phyloP scores from a whole-genome alignment of 1,140 invertebrate species.

The Parapsyche elsis region DNA sequence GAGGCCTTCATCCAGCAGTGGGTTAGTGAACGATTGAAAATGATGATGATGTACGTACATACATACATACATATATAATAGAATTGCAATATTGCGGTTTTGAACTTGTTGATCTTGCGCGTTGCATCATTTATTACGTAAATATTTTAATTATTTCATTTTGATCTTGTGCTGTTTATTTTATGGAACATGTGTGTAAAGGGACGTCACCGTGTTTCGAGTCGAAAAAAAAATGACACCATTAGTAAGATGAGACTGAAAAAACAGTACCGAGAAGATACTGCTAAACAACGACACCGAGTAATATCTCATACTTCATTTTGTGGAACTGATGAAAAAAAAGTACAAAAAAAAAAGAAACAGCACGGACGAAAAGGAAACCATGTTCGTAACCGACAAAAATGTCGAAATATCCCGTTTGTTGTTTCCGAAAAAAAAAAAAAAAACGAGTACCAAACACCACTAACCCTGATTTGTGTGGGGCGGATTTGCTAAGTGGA shows the following conservation, averaged over 20 bases:
- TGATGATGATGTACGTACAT: background rate
- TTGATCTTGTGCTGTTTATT: no score
- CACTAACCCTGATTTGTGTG: no score
- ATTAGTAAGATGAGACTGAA: constrained; percentile 54
- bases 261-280: constrained; percentile 48
- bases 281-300: constrained; percentile 24
- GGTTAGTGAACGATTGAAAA: no score
- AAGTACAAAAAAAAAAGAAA: background rate
- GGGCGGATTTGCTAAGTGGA: no score
- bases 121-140: no score
- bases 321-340: background rate
- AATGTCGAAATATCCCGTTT: background rate
- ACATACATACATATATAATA: background rate
- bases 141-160: no score
- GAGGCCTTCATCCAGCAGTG: no score
- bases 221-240: constrained; percentile 39
- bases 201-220: background rate
- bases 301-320: constrained; percentile 1
- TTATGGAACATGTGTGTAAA: no score
- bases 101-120: no score
- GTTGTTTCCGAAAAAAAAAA: no score
- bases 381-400: background rate
- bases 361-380: background rate
- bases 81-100: background rate
- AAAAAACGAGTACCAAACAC: no score